Base-by-base conservation (phyloP, 2,113 vertebrate species). In the Trematocara macrostoma region DNA sequence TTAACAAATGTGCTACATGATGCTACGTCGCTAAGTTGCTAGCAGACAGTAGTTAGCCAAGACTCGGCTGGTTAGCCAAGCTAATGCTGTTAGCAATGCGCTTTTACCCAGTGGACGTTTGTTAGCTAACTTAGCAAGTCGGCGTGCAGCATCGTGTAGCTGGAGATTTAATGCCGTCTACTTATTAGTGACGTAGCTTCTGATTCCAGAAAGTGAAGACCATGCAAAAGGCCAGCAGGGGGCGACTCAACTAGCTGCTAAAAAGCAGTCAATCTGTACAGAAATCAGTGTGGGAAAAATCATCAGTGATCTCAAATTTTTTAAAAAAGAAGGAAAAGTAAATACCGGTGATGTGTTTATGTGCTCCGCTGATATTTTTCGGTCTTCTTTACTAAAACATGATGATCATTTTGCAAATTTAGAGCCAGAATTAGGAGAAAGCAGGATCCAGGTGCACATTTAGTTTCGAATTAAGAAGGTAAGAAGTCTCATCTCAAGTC, bases 341-440 rank as follows among this genome's bases (percentile, higher is more conserved):
- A 29, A 47, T 11, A 29, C 9, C 1, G 23, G 23, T 49, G 9
- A 74, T 74, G 42, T 5, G 5, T 74, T 74, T 47, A 47, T 74
- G 42, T 45, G 6, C 5, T 2, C 64, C 1, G 1, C 12, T 26
- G 38, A 26, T 69, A 45, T 10, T 71, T 71, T 71, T 42, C 2
- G 0, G 67, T 29, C 1, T 71, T 71, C 5, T 3, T 1, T 0
- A 29, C 20, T 7, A 7, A 45, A 49, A 74, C 5, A 11, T 16
- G 23, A 47, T 18, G 40, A 0, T 74, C 0, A 74, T 74, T 74
- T 49, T 45, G 0, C 23, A 10, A 47, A 71, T 7, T 74, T 74
- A 71, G 3, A 71, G 12, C 14, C 3, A 71, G 8, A 71, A 74
- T 9, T 0, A 74, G 69, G 42, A 18, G 42, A 74, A 11, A 26